Conservation (phyloP, 92 coral and sea anemone species). For the Phenganax stokvisi region DNA sequence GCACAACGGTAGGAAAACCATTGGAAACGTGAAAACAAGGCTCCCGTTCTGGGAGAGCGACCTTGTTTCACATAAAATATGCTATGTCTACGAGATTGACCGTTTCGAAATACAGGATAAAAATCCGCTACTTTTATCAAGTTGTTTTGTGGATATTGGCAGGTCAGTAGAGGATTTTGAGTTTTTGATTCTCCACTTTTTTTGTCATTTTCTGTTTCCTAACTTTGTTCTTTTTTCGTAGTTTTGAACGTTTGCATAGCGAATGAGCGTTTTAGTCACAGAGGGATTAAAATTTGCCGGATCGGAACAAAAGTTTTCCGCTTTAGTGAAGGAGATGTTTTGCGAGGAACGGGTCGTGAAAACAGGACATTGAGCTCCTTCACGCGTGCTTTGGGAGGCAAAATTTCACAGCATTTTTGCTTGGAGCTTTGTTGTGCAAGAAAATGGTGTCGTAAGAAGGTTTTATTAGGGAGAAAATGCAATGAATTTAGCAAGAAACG, state of each 20-base stretch:
- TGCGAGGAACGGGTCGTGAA: conserved; percentile 10
- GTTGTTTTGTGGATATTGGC: conserved; percentile 13
- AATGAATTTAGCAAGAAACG: conserved; percentile 28
- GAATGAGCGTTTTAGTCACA: neutral
- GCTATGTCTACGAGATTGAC: conserved; percentile 11
- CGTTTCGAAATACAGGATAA: neutral
- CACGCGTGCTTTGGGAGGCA: neutral
- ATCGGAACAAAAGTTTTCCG: conserved; percentile 22
- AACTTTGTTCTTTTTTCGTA: neutral
- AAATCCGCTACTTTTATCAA: neutral
- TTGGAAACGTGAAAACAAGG: conserved; percentile 22
- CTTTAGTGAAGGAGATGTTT: conserved; percentile 9
- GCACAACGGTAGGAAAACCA: conserved; percentile 11
- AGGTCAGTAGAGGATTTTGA: conserved; percentile 14
- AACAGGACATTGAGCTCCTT: neutral
- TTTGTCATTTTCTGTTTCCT: neutral
- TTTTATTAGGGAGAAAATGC: conserved; percentile 49
- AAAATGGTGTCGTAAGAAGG: conserved; percentile 68
- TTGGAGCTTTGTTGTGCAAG: conserved; percentile 64
- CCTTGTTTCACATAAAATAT: conserved; percentile 15
- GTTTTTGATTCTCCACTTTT: neutral
- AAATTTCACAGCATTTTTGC: conserved; percentile 35
- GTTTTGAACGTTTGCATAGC: neutral
- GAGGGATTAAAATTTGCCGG: neutral
- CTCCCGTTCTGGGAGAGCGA: conserved; percentile 18